phyloP scores from a whole-genome alignment of 2,888 invertebrate genomes.

The Busseola fusca region DNA sequence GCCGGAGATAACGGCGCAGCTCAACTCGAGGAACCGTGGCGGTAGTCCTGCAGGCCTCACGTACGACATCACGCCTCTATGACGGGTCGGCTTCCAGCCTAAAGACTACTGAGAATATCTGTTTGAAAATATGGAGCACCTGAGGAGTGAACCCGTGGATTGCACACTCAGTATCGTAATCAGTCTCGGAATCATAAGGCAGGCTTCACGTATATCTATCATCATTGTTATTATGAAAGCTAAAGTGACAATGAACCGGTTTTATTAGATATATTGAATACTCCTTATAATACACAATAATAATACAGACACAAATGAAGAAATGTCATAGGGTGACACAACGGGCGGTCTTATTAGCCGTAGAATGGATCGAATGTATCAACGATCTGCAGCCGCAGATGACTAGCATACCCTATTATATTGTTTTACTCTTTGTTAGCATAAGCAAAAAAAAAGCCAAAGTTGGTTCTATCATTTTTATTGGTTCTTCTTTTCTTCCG shows the following conservation, averaged over 20 bases:
- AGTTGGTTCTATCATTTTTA: neutral
- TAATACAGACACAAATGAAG: neutral
- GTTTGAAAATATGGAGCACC: no score
- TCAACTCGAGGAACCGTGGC: conserved; percentile 26
- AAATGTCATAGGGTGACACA: neutral
- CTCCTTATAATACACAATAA: neutral
- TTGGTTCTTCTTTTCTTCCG: neutral
- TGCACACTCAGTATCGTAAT: no score
- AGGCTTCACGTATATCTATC: neutral
- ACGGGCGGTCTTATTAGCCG: no score
- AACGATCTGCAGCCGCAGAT: neutral
- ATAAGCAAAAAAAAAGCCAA: no score
- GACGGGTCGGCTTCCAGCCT: no score
- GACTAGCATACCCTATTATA: no score
- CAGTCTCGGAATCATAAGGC: no score
- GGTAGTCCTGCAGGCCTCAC: neutral
- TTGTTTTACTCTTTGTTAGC: no score
- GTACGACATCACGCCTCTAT: conserved; percentile 4
- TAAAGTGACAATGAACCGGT: neutral
- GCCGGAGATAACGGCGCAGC: conserved; percentile 37
- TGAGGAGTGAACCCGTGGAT: no score
- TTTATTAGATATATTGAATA: neutral
- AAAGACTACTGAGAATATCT: no score
- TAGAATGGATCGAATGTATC: neutral
- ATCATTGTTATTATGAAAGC: neutral